phyloP scores from a whole-genome alignment of 2,888 invertebrate species.

The Ophion costatus region DNA sequence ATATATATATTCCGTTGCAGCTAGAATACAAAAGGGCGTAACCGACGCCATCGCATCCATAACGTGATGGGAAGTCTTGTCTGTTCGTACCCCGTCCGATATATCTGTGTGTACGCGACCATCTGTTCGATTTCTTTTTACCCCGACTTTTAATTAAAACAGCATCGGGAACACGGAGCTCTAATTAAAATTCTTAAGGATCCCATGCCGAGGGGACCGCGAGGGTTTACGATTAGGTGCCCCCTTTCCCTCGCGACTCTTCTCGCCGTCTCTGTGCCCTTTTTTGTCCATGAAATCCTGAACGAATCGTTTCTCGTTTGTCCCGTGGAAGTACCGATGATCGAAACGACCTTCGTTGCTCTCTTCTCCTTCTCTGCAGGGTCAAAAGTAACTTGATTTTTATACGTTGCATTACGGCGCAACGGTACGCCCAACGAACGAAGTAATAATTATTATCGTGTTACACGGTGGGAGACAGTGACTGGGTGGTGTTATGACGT shows the following conservation, averaged over 20 bases:
- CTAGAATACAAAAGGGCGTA: background rate
- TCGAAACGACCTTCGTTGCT: background rate
- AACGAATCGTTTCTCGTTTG: background rate
- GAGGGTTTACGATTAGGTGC: constrained; percentile 20
- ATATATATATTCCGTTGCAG: background rate
- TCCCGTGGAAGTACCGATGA: constrained; percentile 2
- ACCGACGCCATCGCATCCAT: background rate
- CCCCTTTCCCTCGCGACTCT: constrained; percentile 1
- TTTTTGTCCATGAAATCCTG: constrained; percentile 4
- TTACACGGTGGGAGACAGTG: constrained; percentile 17
- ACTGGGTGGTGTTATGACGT: constrained; percentile 30
- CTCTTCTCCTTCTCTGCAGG: background rate
- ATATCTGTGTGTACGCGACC: background rate
- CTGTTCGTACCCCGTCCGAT: background rate
- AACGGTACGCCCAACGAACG: constrained; percentile 38
- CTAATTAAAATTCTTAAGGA: constrained; percentile 59
- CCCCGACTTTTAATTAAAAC: constrained; percentile 51
- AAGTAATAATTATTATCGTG: constrained; percentile 18
- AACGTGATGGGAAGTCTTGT: background rate
- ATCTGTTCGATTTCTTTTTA: constrained; percentile 13
- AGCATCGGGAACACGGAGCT: constrained; percentile 27
- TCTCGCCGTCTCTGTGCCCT: constrained; percentile 7
- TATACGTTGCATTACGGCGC: constrained; percentile 6
- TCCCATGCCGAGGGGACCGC: constrained; percentile 27
- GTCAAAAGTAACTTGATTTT: background rate